Evolutionary conservation across 2,888 invertebrate species (phyloP).

Genomic region (Drosophila tripunctata): DNA sequence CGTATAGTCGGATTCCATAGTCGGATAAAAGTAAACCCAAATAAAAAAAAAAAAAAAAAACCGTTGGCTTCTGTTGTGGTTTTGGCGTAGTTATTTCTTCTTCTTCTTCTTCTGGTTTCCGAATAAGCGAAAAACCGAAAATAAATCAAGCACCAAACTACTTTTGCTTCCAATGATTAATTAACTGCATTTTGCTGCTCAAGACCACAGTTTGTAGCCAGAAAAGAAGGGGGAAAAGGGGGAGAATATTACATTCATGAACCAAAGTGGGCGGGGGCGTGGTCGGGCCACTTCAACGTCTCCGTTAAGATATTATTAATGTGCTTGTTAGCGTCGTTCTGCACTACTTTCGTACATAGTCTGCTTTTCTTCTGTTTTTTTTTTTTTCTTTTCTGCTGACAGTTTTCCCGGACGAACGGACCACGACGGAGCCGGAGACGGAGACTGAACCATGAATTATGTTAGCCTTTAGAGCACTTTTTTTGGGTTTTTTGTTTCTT

Average conservation of each 20-base stretch:
- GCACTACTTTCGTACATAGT: too few species aligned
- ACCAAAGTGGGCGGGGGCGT: background rate
- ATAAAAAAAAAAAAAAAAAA: conserved; percentile 39
- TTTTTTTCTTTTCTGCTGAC: background rate
- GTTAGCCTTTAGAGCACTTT: too few species aligned
- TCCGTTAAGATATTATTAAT: conserved; percentile 73
- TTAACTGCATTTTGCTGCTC: conserved; percentile 77
- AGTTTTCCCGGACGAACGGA: too few species aligned
- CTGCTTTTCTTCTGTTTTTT: background rate
- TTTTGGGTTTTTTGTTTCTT: too few species aligned
- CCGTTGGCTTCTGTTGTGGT: conserved; percentile 65
- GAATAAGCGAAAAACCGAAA: too few species aligned
- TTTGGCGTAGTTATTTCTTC: conserved; percentile 50
- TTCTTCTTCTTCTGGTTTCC: too few species aligned
- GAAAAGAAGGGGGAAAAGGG: background rate
- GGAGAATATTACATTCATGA: too few species aligned
- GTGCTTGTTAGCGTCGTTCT: conserved; percentile 61
- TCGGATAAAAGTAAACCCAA: background rate
- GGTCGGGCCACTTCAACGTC: conserved; percentile 59
- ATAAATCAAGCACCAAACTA: conserved; percentile 75
- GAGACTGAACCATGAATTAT: conserved; percentile 56
- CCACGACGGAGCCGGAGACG: too few species aligned
- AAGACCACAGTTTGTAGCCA: conserved; percentile 56
- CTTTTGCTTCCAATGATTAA: conserved; percentile 71
- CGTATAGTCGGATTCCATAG: background rate